Conservation (phyloP, 1,140 invertebrate genomes). For the Gyrodactylus bullatarudis region DNA sequence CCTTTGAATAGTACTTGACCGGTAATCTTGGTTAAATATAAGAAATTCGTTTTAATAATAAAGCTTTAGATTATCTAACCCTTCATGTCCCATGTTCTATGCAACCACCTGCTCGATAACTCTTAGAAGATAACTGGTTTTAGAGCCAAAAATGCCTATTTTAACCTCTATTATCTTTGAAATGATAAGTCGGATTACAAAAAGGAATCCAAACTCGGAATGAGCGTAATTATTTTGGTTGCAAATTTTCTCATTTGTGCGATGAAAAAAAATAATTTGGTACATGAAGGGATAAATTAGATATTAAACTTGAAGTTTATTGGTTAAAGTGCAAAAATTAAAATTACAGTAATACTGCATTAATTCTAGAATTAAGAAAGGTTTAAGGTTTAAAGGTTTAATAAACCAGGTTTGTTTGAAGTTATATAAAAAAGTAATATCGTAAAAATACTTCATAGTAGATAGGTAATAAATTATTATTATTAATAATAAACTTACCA, state of each 20-base stretch:
- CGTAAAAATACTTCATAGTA: background rate
- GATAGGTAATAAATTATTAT: too few relatives aligned
- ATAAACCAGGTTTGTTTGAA: background rate
- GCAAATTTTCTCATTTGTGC: too few relatives aligned
- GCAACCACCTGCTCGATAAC: background rate
- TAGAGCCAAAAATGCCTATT: background rate
- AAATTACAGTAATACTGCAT: background rate
- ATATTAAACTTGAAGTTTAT: background rate
- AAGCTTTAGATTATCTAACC: background rate
- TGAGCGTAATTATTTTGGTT: too few relatives aligned
- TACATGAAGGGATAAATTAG: too few relatives aligned
- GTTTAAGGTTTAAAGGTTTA: background rate
- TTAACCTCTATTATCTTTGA: background rate
- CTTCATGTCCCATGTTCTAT: background rate
- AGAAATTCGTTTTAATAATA: background rate
- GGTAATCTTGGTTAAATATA: conserved; percentile 14
- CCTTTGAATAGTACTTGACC: conserved; percentile 23
- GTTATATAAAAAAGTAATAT: background rate
- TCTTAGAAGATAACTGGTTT: background rate
- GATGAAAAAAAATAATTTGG: too few relatives aligned
- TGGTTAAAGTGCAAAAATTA: background rate
- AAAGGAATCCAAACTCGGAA: too few relatives aligned
- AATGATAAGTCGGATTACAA: background rate
- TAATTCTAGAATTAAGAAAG: background rate
- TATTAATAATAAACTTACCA: conserved; percentile 13